Evolutionary conservation across 2,113 vertebrate genomes (phyloP), one percentile per base, ranked within the genome.

Genomic region (Oceanodroma tethys): DNA sequence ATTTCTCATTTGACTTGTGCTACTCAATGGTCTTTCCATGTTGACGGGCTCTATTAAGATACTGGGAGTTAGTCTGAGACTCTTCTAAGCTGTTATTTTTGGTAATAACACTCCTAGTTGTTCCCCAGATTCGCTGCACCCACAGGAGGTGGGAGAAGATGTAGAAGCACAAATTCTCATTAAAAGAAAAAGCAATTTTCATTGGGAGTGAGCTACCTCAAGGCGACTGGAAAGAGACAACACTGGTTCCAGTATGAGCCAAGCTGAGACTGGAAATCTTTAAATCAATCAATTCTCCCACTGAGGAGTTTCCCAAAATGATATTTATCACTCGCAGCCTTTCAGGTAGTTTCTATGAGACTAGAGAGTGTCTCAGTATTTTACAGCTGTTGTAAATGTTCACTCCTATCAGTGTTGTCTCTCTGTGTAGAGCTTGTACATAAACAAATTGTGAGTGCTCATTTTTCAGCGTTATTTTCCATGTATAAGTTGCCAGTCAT

Each of bases 1-100:
- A 81, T 98, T 97, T 97, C 96, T 97, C 95, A 93, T 96, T 97
- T 98, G 98, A 92, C 94, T 97, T 96, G 94, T 96, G 90, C 95
- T 95, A 95, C 85, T 96, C 97, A 97, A 94, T 88, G 97, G 95
- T 95, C 96, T 95, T 97, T 90, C 87, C 93, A 87, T 86, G 94
- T 96, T 97, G 96, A 97, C 34, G 42, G 95, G 96, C 48, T 82
- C 96, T 94, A 95, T 97, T 97, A 98, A 98, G 97, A 88, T 88
- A 76, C 95, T 84, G 84, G 78, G 82, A 90, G 93, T 81, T 78
- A 75, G 94, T 86, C 92, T 95, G 89, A 92, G 97, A 88, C 52
- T 60, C 75, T 83, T 97, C 86, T 95, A 91, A 91, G 79, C 86
- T 93, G 86, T 94, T 94, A 96, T 92, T 97, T 97, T 75, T 86